phyloP scores from a whole-genome alignment of 1,140 invertebrate genomes.

The Phymorhynchus buccinoides region DNA sequence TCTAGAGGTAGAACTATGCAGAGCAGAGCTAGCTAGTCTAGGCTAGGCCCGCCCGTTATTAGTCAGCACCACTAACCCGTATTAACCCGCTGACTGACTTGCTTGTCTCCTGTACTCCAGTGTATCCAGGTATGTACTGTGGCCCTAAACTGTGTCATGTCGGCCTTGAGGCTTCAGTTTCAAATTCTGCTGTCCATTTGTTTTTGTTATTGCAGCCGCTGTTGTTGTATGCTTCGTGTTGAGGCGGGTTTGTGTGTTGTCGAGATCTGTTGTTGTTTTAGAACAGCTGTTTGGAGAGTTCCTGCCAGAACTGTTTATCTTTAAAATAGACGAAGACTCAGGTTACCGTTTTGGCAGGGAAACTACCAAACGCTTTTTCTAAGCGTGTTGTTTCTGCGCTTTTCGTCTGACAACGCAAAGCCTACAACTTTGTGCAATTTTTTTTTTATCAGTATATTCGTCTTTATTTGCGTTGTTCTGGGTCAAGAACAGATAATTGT shows the following conservation, averaged over 20 bases:
- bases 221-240: no score
- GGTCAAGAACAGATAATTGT: background rate
- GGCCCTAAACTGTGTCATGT: background rate
- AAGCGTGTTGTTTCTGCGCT: background rate
- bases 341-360: no score
- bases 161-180: slow-evolving; percentile 18
- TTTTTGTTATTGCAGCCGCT: no score
- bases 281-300: no score
- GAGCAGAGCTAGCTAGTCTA: background rate
- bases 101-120: background rate
- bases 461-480: background rate
- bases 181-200: no score
- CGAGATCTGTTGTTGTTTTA: no score
- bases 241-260: no score
- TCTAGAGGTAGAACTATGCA: background rate
- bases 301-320: no score
- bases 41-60: background rate
- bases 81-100: slow-evolving; percentile 25
- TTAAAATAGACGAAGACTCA: no score
- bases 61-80: slow-evolving; percentile 20
- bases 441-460: no score
- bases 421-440: background rate
- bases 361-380: no score
- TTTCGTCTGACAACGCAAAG: background rate
- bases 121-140: slow-evolving; percentile 9